Conservation (phyloP, 2,888 invertebrate genomes). For the Erannis defoliaria region DNA sequence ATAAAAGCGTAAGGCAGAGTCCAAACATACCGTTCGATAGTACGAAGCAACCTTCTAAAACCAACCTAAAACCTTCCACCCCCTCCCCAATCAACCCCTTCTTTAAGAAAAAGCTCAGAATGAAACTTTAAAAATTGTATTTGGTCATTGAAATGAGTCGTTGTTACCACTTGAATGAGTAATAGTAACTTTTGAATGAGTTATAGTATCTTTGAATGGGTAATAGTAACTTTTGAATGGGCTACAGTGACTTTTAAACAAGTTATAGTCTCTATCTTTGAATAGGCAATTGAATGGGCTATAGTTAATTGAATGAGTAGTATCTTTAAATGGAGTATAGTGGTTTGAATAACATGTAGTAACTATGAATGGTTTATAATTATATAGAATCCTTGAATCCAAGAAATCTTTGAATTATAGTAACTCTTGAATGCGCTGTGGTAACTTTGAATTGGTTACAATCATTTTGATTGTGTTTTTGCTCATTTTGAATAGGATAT, state of each 20-base stretch:
- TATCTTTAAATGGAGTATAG: background rate
- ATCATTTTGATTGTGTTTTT: too few relatives aligned
- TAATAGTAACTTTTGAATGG: background rate
- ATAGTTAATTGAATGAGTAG: background rate
- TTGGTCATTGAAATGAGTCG: conserved; percentile 3
- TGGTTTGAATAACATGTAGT: background rate
- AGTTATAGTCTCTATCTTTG: background rate
- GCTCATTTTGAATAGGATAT: too few relatives aligned
- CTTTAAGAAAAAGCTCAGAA: conserved; percentile 85
- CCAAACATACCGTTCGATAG: conserved; percentile 93
- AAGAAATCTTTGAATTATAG: background rate
- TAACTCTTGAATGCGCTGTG: background rate
- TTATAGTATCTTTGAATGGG: background rate
- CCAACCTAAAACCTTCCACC: conserved; percentile 90
- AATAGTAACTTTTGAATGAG: background rate
- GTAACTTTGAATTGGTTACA: too few relatives aligned
- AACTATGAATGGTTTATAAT: background rate
- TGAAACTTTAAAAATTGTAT: conserved; percentile 47
- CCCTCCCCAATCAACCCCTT: conserved; percentile 93
- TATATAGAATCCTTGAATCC: too few relatives aligned
- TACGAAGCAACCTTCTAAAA: conserved; percentile 88
- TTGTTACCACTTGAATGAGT: background rate
- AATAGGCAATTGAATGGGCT: background rate
- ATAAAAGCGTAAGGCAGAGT: conserved; percentile 89
- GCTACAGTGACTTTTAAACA: background rate